These are phyloP conservation scores for Beris chalybata DNA, from an alignment of 2,888 invertebrate genomes.

Conservation along the genomic window DNA sequence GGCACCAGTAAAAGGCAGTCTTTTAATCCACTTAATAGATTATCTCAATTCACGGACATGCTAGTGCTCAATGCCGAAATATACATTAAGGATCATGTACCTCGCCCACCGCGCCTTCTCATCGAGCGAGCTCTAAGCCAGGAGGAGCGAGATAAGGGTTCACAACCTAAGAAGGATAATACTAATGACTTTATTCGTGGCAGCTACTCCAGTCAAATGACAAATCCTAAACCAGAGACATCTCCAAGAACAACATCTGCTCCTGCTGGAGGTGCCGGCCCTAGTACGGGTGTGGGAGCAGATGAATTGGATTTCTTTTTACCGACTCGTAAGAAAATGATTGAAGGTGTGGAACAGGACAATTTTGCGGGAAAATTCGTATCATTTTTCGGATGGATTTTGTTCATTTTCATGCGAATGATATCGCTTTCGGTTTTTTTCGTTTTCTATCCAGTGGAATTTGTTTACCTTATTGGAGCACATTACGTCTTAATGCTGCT, in stretches of 20 bases:
- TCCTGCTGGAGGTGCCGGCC: neutral
- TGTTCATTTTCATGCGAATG: slow-evolving; percentile 72
- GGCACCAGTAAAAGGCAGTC: neutral
- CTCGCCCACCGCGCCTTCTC: slow-evolving; percentile 56
- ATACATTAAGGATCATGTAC: slow-evolving; percentile 60
- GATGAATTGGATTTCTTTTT: slow-evolving; percentile 53
- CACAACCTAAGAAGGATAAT: slow-evolving; percentile 36
- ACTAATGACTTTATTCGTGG: slow-evolving; percentile 24
- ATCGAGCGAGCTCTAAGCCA: slow-evolving; percentile 56
- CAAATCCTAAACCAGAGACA: slow-evolving; percentile 25
- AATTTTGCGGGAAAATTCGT: slow-evolving; percentile 70
- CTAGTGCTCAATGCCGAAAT: slow-evolving; percentile 62
- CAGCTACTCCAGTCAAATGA: slow-evolving; percentile 26
- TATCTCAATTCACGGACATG: slow-evolving; percentile 54
- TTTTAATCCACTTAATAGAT: slow-evolving; percentile 41
- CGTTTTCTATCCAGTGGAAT: slow-evolving; percentile 65
- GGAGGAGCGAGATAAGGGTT: slow-evolving; percentile 51
- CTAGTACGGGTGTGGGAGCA: neutral
- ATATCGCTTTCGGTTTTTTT: slow-evolving; percentile 71
- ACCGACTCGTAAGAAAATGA: slow-evolving; percentile 58
- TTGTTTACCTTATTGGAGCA: slow-evolving; percentile 62
- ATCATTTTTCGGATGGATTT: slow-evolving; percentile 76
- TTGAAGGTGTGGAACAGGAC: slow-evolving; percentile 73
- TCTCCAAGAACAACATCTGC: slow-evolving; percentile 20
- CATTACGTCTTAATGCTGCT: slow-evolving; percentile 70